Base-by-base conservation (phyloP, 2,113 vertebrate genomes). In the Piprites chloris region DNA sequence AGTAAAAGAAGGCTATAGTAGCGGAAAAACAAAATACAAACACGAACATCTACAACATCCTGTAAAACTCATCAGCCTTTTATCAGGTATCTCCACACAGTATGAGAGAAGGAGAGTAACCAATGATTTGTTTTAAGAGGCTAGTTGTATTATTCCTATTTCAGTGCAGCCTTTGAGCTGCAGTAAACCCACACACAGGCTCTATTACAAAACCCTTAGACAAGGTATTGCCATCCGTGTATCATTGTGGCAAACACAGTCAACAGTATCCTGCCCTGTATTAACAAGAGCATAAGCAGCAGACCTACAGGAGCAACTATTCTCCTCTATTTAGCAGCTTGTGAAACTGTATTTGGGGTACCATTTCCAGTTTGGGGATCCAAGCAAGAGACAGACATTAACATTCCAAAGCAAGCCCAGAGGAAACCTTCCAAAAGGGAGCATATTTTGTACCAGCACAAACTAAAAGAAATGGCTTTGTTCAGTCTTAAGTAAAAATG, bases 271-370 rank as follows among this genome's bases (percentile, higher is more conserved):
- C 24, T 62, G 37, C 5, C 24, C 42, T 20, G 10, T 7, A 50
- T 8, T 33, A 59, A 73, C 37, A 86, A 56, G 27, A 63, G 23
- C 35, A 55, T 26, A 72, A 91, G 20, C 41, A 83, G 33, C 14
- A 74, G 10, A 65, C 20, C 3, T 0, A 44, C 1, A 74, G 0
- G 0, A 67, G 26, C 19, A 61, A 32, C 15, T 26, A 4, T 3
- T 44, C 19, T 19, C 69, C 56, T 44, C n/a, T 62, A 7, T 30
- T 49, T 23, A 62, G 50, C 37, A 59, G 23, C 32, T 18, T 41
- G 9, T 35, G 39, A 79, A 82, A 68, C 22, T 1, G 0, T 30
- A 27, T 44, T 73, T 69, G 27, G 20, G 19, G 21, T 52, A 50
- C 21, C 53, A n/a, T 7, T 11, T 12, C 19, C 32, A 41, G 27